phyloP scores from a whole-genome alignment of 2,113 vertebrate genomes.

The Pseudorectes ferrugineus region DNA sequence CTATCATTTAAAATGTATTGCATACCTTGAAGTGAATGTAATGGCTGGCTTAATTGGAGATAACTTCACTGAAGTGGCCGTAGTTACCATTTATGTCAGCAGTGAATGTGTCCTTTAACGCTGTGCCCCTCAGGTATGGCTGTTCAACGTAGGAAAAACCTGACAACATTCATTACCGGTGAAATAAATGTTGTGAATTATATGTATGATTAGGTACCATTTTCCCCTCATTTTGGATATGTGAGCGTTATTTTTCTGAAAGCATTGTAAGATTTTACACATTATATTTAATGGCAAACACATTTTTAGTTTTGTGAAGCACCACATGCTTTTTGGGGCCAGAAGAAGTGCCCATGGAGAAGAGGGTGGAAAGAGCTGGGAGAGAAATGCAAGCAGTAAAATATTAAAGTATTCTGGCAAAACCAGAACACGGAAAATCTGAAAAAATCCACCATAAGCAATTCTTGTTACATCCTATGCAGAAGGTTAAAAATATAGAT shows the following conservation, averaged over 20 bases:
- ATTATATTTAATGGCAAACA: slow-evolving; percentile 41
- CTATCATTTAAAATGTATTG: not conserved
- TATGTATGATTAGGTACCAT: slow-evolving; percentile 12
- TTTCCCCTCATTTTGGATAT: slow-evolving; percentile 24
- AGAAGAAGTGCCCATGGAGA: not conserved
- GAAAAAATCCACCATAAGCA: not conserved
- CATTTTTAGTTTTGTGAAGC: slow-evolving; percentile 17
- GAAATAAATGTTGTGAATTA: slow-evolving; percentile 22
- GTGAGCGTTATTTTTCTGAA: not conserved
- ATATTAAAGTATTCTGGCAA: not conserved
- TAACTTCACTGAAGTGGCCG: not conserved
- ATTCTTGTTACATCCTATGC: not conserved
- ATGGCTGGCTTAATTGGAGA: slow-evolving; percentile 23
- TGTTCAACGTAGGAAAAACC: not conserved
- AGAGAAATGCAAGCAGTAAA: not conserved
- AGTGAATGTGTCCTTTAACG: not conserved
- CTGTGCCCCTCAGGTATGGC: not conserved
- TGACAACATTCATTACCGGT: not conserved
- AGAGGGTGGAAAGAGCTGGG: not conserved
- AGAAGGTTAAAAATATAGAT: not conserved
- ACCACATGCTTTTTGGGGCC: not conserved
- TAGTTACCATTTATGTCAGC: not conserved
- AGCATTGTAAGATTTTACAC: slow-evolving; percentile 17
- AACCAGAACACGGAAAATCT: not conserved
- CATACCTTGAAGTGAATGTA: slow-evolving; percentile 2